A percentile compares a stretch with the other conserved stretches of the same genome.
These are phyloP conservation scores for Ypsolopha sequella DNA, from an alignment of 2,888 invertebrate genomes.

Conservation along the genomic window DNA sequence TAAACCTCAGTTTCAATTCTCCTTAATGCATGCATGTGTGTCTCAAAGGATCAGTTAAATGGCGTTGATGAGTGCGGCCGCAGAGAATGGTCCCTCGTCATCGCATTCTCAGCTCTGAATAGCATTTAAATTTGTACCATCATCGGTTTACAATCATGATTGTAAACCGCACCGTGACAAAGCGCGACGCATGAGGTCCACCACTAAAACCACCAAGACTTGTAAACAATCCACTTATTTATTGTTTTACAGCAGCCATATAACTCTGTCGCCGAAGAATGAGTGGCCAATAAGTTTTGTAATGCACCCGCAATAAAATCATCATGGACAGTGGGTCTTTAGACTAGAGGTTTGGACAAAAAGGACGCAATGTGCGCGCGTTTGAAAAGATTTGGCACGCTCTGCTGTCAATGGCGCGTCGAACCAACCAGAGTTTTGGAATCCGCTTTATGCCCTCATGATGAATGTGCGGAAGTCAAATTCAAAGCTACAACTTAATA, in stretches of 20 bases:
- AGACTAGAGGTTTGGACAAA: constrained; percentile 6
- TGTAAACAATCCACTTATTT: constrained; percentile 59
- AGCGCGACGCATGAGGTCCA: constrained; percentile 47
- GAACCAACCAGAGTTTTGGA: constrained; percentile 17
- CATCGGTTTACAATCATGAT: constrained; percentile 38
- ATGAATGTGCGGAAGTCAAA: constrained; percentile 60
- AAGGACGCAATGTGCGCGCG: constrained; percentile 11
- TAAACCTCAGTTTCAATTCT: constrained; percentile 7
- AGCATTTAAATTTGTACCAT: constrained; percentile 32
- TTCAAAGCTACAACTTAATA: constrained; percentile 50
- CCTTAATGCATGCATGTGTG: constrained; percentile 20
- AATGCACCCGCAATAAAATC: constrained; percentile 61
- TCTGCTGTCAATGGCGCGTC: constrained; percentile 15
- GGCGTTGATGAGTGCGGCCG: constrained; percentile 22
- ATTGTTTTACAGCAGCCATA: constrained; percentile 64
- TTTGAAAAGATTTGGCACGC: constrained; percentile 51
- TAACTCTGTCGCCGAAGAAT: constrained; percentile 48
- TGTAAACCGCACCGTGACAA: constrained; percentile 31
- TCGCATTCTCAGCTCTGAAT: constrained; percentile 35
- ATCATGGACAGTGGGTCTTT: constrained; percentile 43
- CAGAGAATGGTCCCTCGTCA: constrained; percentile 28
- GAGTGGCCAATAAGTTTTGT: constrained; percentile 42
- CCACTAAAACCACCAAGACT: constrained; percentile 38
- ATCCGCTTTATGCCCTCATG: constrained; percentile 37
- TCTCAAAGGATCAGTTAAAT: constrained; percentile 32